Conservation (phyloP, 2,888 invertebrate genomes). For the Netelia melanura region DNA sequence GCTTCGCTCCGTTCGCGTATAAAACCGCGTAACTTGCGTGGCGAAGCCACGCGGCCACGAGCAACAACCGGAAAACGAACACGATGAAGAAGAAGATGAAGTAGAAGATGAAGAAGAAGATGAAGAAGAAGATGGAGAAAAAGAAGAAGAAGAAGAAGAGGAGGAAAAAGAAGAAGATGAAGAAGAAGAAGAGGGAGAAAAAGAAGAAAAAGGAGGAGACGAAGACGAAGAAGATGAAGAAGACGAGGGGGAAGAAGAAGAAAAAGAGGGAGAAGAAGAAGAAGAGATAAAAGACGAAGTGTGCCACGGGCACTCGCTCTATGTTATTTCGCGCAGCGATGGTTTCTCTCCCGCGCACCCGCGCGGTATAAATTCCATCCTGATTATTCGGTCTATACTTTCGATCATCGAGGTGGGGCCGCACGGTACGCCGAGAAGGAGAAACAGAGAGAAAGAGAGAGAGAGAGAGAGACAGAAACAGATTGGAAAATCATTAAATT, state of each 20-base stretch:
- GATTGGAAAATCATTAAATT: too few relatives aligned
- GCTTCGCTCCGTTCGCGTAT: background rate
- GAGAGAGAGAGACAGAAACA: too few relatives aligned
- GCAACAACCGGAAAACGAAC: background rate
- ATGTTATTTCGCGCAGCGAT: slow-evolving; percentile 3
- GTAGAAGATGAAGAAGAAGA: too few relatives aligned
- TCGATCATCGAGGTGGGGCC: too few relatives aligned
- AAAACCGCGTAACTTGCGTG: background rate
- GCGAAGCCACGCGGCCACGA: background rate
- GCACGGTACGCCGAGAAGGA: too few relatives aligned
- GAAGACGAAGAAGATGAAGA: slow-evolving; percentile 5
- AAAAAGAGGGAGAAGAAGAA: slow-evolving; percentile 40
- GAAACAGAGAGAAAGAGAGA: too few relatives aligned
- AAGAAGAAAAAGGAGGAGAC: background rate
- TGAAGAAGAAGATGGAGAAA: too few relatives aligned
- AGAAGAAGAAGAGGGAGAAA: too few relatives aligned
- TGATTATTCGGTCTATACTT: background rate
- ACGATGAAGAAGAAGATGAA: too few relatives aligned
- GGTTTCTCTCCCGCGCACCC: background rate
- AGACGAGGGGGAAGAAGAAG: slow-evolving; percentile 5
- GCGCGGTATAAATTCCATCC: slow-evolving; percentile 32
- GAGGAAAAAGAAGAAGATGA: too few relatives aligned
- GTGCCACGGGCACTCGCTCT: slow-evolving; percentile 36
- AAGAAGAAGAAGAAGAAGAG: too few relatives aligned
- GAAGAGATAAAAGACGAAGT: slow-evolving; percentile 28